Evolutionary conservation across 2,888 invertebrate species (phyloP).

Genomic region (Synergus laeviventris): DNA sequence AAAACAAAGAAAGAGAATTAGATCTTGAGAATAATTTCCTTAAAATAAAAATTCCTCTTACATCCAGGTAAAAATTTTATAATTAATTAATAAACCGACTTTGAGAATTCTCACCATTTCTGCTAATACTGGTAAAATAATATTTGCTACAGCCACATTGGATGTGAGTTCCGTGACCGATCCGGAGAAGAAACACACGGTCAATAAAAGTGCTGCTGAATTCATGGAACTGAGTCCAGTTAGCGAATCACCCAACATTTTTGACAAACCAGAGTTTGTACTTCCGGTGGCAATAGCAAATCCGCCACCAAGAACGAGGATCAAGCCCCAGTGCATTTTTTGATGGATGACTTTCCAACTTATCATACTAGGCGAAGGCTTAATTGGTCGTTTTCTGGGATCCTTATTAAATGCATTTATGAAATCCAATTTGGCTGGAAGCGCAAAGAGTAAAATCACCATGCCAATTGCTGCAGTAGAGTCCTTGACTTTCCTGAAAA

Average conservation of each 20-base stretch:
- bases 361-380: slow-evolving; percentile 84
- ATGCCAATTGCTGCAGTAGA: slow-evolving; percentile 90
- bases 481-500: slow-evolving; percentile 84
- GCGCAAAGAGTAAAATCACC: slow-evolving; percentile 87
- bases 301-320: slow-evolving; percentile 92
- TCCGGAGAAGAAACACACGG: slow-evolving; percentile 87
- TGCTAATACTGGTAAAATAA: slow-evolving; percentile 89
- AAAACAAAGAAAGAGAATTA: neutral
- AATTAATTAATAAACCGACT: no score
- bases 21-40: neutral
- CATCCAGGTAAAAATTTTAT: neutral
- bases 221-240: slow-evolving; percentile 82
- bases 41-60: neutral
- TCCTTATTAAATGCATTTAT: slow-evolving; percentile 82
- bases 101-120: slow-evolving; percentile 80
- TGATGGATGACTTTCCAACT: slow-evolving; percentile 91
- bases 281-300: slow-evolving; percentile 94
- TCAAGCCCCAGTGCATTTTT: slow-evolving; percentile 93
- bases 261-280: slow-evolving; percentile 86
- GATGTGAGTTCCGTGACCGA: slow-evolving; percentile 92
- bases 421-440: slow-evolving; percentile 88
- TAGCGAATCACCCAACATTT: slow-evolving; percentile 85
- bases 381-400: slow-evolving; percentile 78
- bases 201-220: slow-evolving; percentile 82
- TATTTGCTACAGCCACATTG: slow-evolving; percentile 93